Conservation (phyloP, 2,797 vertebrate genomes). For the Sciaenops ocellatus region DNA sequence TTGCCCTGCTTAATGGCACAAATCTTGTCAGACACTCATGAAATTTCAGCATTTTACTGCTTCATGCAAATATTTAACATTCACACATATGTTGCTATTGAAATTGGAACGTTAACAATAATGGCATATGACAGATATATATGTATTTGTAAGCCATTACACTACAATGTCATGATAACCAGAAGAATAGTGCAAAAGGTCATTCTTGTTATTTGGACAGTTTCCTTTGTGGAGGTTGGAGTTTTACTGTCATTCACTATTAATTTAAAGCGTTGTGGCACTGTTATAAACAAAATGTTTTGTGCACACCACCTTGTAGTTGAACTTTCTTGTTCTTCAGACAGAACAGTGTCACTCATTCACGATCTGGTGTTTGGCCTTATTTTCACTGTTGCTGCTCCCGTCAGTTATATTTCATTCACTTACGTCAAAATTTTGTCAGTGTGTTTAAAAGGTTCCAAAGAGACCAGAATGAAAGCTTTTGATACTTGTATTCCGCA, state of each 20-base stretch:
- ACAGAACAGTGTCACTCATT: constrained; percentile 38
- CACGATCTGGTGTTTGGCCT: constrained; percentile 41
- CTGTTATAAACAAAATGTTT: constrained; percentile 45
- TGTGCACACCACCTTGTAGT: constrained; percentile 46
- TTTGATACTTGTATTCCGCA: constrained; percentile 60
- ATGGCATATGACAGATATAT: constrained; percentile 67
- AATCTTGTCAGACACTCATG: constrained; percentile 48
- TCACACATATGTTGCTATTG: constrained; percentile 58
- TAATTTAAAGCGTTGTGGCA: constrained; percentile 29
- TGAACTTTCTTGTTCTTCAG: constrained; percentile 45
- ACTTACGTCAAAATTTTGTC: constrained; percentile 49
- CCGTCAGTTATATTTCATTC: constrained; percentile 38
- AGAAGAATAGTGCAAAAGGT: constrained; percentile 23
- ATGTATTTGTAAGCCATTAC: constrained; percentile 58
- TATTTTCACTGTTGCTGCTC: constrained; percentile 21
- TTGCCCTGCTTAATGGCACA: constrained; percentile 48
- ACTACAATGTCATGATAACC: constrained; percentile 47
- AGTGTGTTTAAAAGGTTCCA: constrained; percentile 44
- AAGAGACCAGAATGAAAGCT: constrained; percentile 49
- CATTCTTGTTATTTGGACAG: constrained; percentile 41
- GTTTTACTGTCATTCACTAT: constrained; percentile 42
- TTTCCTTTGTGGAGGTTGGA: constrained; percentile 42
- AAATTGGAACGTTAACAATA: constrained; percentile 65
- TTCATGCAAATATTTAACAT: constrained; percentile 65
- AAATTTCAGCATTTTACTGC: constrained; percentile 51